Evolutionary conservation across 2,888 invertebrate genomes (phyloP).

Genomic region (Cyrtodaria siliqua): DNA sequence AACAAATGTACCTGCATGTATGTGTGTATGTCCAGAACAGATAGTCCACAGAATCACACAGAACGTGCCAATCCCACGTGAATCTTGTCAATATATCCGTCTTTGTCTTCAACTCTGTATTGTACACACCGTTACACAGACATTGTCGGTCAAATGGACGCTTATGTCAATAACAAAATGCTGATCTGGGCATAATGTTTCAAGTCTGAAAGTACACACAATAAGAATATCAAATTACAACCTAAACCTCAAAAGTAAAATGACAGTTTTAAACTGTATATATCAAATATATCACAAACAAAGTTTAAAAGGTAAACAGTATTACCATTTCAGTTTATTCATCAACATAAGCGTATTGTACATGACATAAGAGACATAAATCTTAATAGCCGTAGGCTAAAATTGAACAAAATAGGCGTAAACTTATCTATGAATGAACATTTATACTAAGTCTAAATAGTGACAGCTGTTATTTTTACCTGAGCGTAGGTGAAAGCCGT

Average conservation of each 20-base stretch:
- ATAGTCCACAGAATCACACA: too few relatives aligned
- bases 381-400: constrained; percentile 7
- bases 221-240: too few relatives aligned
- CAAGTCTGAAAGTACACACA: not conserved
- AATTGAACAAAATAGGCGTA: not conserved
- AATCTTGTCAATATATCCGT: too few relatives aligned
- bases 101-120: too few relatives aligned
- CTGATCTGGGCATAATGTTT: not conserved
- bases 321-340: not conserved
- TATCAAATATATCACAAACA: too few relatives aligned
- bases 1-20: too few relatives aligned
- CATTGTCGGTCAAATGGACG: not conserved
- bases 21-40: too few relatives aligned
- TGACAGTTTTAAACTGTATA: too few relatives aligned
- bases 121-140: not conserved
- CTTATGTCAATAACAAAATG: constrained; percentile 7
- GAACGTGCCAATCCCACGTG: too few relatives aligned
- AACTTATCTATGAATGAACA: constrained; percentile 16
- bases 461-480: not conserved
- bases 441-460: constrained; percentile 3
- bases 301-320: too few relatives aligned
- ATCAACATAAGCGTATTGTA: not conserved
- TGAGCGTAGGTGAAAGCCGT: too few relatives aligned
- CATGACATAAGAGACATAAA: constrained; percentile 9
- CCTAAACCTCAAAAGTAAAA: too few relatives aligned